Evolutionary conservation across 2,888 invertebrate species (phyloP).

Genomic region (Escarpia spicata): DNA sequence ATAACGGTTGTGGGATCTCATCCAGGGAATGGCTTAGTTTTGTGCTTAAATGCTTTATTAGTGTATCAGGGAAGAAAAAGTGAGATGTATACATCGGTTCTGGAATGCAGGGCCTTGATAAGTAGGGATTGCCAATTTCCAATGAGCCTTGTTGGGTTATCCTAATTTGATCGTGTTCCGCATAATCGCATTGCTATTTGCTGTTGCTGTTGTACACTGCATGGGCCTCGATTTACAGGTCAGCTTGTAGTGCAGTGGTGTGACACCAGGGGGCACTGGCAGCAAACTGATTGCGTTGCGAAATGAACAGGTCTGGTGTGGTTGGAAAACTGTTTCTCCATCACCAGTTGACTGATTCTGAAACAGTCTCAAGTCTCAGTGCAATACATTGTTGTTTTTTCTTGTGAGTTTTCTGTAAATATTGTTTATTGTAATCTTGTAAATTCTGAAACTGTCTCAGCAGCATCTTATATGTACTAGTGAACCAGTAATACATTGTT

Average conservation of each 20-base stretch:
- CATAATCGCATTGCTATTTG: neutral
- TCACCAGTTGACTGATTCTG: no score
- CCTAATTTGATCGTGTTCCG: neutral
- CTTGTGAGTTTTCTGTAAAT: no score
- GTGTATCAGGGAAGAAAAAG: neutral
- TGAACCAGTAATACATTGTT: no score
- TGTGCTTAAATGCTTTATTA: conserved; percentile 6
- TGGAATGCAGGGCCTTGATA: neutral
- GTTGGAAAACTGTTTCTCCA: no score
- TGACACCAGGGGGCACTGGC: neutral
- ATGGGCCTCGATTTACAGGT: neutral
- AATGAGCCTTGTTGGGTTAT: neutral
- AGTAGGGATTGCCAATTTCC: neutral
- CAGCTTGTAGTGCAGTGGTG: neutral
- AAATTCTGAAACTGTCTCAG: no score
- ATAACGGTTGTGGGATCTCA: neutral
- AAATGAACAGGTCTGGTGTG: no score
- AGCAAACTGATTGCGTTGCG: neutral
- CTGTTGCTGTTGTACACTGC: neutral
- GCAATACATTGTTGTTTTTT: no score
- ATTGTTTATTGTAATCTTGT: no score
- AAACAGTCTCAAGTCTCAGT: no score
- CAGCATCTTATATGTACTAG: no score
- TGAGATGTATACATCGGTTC: neutral
- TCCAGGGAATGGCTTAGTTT: neutral